Evolutionary conservation across 2,113 vertebrate species (phyloP).

Genomic region (Petrocephalus microphthalmus): DNA sequence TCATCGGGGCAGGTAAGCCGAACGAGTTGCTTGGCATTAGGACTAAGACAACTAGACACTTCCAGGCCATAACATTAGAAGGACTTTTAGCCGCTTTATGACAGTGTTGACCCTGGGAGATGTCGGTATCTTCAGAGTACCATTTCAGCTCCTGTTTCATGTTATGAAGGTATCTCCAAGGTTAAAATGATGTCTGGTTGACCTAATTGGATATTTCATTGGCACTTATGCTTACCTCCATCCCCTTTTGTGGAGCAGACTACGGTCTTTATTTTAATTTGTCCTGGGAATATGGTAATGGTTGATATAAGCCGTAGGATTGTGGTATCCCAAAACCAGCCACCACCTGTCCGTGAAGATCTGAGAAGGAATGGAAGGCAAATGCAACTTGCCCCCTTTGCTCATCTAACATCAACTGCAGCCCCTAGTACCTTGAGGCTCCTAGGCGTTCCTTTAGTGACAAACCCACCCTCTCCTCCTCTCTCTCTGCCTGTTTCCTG

Average conservation of each 20-base stretch:
- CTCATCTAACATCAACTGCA: constrained; percentile 16
- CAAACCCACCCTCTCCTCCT: constrained; percentile 36
- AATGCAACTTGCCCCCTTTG: neutral
- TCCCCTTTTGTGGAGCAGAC: neutral
- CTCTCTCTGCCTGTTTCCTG: neutral
- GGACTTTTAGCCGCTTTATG: neutral
- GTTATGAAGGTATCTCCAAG: neutral
- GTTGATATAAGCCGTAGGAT: neutral
- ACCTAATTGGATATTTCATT: neutral
- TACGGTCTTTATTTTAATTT: neutral
- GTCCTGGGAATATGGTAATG: neutral
- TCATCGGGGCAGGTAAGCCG: constrained; percentile 90
- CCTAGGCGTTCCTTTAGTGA: constrained; percentile 49
- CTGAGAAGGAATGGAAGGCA: constrained; percentile 3
- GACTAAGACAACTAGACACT: constrained; percentile 3
- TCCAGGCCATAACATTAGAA: constrained; percentile 12
- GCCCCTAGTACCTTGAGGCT: constrained; percentile 47
- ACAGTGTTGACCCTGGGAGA: neutral
- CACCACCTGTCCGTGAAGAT: neutral
- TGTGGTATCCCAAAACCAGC: neutral
- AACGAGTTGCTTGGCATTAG: neutral
- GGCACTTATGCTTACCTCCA: neutral
- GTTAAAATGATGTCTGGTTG: neutral
- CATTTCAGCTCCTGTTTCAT: neutral
- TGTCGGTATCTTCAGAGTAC: neutral